These are phyloP conservation scores for Unio delphinus DNA, from an alignment of 2,888 invertebrate species.

Conservation along the genomic window DNA sequence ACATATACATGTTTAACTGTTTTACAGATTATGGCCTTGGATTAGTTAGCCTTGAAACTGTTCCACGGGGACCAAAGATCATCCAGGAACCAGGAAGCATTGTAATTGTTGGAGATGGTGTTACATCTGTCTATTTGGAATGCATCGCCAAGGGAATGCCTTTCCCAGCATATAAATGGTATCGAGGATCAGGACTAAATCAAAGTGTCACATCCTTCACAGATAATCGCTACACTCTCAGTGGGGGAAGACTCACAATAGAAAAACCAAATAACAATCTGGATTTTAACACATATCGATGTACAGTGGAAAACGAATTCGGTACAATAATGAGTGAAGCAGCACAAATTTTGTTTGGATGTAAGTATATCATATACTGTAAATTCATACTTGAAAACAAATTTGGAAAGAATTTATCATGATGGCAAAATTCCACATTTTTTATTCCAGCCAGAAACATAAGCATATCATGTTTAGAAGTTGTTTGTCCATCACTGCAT, in stretches of 20 bases:
- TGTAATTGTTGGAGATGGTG: slow-evolving; percentile 55
- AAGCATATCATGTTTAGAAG: no score
- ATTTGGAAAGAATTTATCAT: no score
- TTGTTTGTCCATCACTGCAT: no score
- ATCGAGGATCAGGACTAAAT: slow-evolving; percentile 74
- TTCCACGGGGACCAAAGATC: slow-evolving; percentile 91
- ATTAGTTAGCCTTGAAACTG: slow-evolving; percentile 80
- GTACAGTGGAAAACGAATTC: slow-evolving; percentile 88
- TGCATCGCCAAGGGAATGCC: slow-evolving; percentile 81
- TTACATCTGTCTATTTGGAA: slow-evolving; percentile 59
- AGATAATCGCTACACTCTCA: slow-evolving; percentile 80
- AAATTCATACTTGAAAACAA: no score
- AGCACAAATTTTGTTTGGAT: slow-evolving; percentile 89
- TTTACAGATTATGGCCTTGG: slow-evolving; percentile 63
- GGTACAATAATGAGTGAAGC: slow-evolving; percentile 92
- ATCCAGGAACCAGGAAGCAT: slow-evolving; percentile 74
- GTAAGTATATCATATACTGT: slow-evolving; percentile 55
- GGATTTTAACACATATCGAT: slow-evolving; percentile 92
- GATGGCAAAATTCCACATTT: no score
- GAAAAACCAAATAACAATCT: slow-evolving; percentile 82
- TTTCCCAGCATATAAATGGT: slow-evolving; percentile 89
- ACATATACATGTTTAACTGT: background rate
- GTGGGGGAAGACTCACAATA: slow-evolving; percentile 93
- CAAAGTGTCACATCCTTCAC: slow-evolving; percentile 18
- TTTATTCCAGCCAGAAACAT: no score